A percentile compares a stretch with the other conserved stretches of the same genome.
Conservation (phyloP, 2,113 vertebrate species). For the Sula dactylatra region DNA sequence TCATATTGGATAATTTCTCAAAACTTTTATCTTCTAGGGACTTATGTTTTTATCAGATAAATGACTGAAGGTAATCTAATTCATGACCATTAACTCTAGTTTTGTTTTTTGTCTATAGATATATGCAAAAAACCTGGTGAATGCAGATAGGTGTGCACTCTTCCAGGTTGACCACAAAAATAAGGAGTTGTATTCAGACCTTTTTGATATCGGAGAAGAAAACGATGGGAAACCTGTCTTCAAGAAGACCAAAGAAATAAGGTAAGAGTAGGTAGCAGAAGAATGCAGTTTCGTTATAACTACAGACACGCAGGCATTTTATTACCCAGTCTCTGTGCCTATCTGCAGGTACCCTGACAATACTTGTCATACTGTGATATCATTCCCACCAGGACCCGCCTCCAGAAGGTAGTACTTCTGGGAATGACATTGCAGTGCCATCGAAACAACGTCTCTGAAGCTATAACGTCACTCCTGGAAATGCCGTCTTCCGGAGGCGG, state of each 20-base stretch:
- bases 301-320: conserved; percentile 11
- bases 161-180: conserved; percentile 99
- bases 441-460: conserved; percentile 72
- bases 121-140: conserved; percentile 99
- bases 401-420: conserved; percentile 80
- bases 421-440: conserved; percentile 76
- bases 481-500: conserved; percentile 79
- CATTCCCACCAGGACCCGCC: conserved; percentile 79
- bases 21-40: neutral
- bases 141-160: conserved; percentile 96
- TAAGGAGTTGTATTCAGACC: conserved; percentile 96
- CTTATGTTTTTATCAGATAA: neutral
- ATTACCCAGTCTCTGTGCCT: conserved; percentile 62
- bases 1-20: neutral
- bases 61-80: neutral
- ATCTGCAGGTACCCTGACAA: conserved; percentile 68
- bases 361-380: conserved; percentile 77
- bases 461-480: conserved; percentile 77
- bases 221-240: conserved; percentile 96
- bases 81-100: neutral
- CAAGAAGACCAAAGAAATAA: conserved; percentile 99
- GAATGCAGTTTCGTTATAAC: neutral
- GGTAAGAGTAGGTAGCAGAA: conserved; percentile 73
- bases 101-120: conserved; percentile 81
- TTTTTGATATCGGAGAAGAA: conserved; percentile 98